phyloP scores from a whole-genome alignment of 2,797 vertebrate genomes.

The Sebastes alutus region DNA sequence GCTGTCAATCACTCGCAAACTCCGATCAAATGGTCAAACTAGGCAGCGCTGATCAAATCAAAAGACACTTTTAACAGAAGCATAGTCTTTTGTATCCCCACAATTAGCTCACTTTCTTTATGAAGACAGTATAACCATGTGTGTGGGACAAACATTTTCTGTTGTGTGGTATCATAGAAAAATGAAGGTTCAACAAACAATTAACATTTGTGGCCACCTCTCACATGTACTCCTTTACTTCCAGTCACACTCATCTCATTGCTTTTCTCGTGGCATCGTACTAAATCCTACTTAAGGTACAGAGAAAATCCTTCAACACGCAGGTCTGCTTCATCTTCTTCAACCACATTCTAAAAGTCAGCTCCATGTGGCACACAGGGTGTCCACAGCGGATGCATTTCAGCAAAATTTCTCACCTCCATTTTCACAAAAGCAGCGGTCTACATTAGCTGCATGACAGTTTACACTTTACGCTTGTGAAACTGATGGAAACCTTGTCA shows the following conservation, averaged over 20 bases:
- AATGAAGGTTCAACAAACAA: not conserved
- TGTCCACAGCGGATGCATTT: not conserved
- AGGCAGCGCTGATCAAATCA: too few relatives aligned
- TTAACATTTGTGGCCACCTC: not conserved
- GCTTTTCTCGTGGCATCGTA: not conserved
- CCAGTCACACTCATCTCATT: not conserved
- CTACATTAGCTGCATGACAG: not conserved
- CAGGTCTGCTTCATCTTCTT: slow-evolving; percentile 25
- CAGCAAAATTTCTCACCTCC: not conserved
- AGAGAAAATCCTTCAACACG: slow-evolving; percentile 12
- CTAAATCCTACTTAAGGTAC: slow-evolving; percentile 36
- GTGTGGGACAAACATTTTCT: too few relatives aligned
- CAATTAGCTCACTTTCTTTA: not conserved
- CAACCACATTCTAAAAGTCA: slow-evolving; percentile 17
- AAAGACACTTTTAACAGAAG: too few relatives aligned
- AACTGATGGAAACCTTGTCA: not conserved
- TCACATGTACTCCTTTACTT: not conserved
- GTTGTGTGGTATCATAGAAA: not conserved
- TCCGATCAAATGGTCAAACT: too few relatives aligned
- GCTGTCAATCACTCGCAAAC: too few relatives aligned
- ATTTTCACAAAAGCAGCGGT: not conserved
- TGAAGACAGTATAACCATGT: not conserved
- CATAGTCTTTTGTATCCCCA: not conserved
- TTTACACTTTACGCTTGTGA: not conserved
- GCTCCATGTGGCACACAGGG: not conserved